phyloP scores from a whole-genome alignment of 2,113 vertebrate species.

The Solea senegalensis region DNA sequence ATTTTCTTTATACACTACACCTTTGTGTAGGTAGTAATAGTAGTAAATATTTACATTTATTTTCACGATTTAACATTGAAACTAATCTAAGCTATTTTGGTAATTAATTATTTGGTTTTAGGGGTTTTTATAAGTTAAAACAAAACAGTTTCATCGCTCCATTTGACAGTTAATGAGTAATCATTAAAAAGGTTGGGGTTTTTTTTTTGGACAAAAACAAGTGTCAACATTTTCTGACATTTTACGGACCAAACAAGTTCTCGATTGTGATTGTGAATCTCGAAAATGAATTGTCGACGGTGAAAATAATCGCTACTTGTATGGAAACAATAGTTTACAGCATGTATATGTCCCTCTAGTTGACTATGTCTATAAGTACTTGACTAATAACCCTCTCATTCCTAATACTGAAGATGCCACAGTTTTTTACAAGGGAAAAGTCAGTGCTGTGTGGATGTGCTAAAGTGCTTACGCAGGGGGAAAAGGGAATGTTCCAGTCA shows the following conservation, averaged over 20 bases:
- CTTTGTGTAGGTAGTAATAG: background rate
- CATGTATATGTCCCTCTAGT: background rate
- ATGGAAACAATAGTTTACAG: background rate
- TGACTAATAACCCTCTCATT: conserved; percentile 14
- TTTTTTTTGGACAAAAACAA: no score
- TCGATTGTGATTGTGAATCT: no score
- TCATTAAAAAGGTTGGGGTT: no score
- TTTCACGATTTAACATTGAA: background rate
- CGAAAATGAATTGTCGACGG: no score
- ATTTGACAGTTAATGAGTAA: no score
- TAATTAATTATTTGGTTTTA: no score
- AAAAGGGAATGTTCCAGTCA: conserved; percentile 35
- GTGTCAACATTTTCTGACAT: no score
- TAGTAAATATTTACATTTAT: background rate
- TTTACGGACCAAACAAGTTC: no score
- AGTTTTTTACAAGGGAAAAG: conserved; percentile 9
- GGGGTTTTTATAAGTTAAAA: no score
- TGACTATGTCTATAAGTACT: background rate
- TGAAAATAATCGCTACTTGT: no score
- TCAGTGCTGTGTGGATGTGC: conserved; percentile 5
- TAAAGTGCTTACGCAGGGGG: conserved; percentile 42
- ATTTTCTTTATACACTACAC: background rate
- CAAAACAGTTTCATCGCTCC: no score
- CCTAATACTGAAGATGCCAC: conserved; percentile 8
- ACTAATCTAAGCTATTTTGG: no score